Percentiles rank a stretch among this genome's conserved stretches.
These are phyloP conservation scores for Pristionchus entomophagus DNA, from an alignment of 2,888 invertebrate genomes.

Conservation along the genomic window DNA sequence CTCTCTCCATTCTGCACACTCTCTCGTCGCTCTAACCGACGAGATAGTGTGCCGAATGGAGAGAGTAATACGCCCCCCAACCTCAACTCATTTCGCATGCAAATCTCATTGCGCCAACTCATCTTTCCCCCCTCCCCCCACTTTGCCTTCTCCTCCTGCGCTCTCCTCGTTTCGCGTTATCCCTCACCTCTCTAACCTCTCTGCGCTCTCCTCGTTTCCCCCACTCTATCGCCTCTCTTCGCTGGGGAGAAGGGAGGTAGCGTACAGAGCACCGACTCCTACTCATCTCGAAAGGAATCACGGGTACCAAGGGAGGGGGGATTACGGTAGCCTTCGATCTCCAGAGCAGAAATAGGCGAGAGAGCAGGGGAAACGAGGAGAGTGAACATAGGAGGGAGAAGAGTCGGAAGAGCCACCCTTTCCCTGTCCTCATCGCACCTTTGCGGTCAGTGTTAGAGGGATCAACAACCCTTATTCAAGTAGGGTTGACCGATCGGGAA, in stretches of 20 bases:
- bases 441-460: no score
- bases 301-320: neutral
- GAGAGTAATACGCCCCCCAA: neutral
- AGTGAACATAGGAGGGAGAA: neutral
- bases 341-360: conserved; percentile 2
- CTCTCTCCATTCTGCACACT: no score
- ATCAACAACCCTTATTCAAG: no score
- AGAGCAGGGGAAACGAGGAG: conserved; percentile 2
- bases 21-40: no score
- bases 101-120: conserved; percentile 32
- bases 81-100: conserved; percentile 34
- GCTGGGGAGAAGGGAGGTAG: neutral
- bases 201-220: neutral
- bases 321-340: neutral
- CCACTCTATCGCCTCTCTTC: neutral
- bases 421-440: neutral
- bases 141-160: no score
- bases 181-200: neutral
- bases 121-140: neutral
- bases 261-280: no score
- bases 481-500: neutral
- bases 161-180: no score
- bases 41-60: no score
- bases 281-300: no score
- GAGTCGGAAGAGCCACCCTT: neutral